phyloP scores from a whole-genome alignment of 2,888 invertebrate species.

The Microplitis deprimator region DNA sequence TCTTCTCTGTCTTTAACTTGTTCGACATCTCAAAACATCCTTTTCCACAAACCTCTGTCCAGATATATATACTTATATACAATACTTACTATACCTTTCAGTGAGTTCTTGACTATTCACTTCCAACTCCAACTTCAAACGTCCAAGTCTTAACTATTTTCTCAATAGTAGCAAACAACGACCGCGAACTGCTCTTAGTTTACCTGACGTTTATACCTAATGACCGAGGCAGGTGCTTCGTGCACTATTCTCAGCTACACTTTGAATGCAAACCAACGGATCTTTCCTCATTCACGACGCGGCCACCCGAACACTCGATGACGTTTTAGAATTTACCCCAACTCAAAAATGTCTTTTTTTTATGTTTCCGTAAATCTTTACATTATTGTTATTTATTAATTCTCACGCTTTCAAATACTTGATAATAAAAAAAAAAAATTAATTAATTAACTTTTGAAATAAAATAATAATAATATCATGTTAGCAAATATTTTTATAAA shows the following conservation, averaged over 20 bases:
- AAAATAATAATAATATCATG: too few species aligned
- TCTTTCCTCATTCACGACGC: slow-evolving; percentile 42
- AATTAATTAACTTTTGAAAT: too few species aligned
- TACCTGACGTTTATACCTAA: slow-evolving; percentile 69
- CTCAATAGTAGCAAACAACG: slow-evolving; percentile 22
- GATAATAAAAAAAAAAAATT: too few species aligned
- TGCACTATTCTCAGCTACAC: background rate
- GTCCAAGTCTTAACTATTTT: too few species aligned
- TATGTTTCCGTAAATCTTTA: background rate
- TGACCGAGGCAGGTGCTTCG: slow-evolving; percentile 67
- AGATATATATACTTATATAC: slow-evolving; percentile 30
- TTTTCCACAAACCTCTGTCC: background rate
- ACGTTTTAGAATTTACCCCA: background rate
- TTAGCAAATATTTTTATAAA: too few species aligned
- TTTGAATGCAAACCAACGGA: slow-evolving; percentile 25
- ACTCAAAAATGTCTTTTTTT: too few species aligned
- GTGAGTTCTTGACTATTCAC: too few species aligned
- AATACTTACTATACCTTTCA: background rate
- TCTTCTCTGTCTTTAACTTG: slow-evolving; percentile 39
- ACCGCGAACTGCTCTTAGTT: slow-evolving; percentile 55
- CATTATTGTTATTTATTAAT: background rate
- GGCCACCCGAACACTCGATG: slow-evolving; percentile 11
- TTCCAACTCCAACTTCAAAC: too few species aligned
- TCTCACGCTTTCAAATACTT: too few species aligned
- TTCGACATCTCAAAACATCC: too few species aligned